Conservation (phyloP, 2,888 invertebrate genomes). For the Microdon myrmicae region DNA sequence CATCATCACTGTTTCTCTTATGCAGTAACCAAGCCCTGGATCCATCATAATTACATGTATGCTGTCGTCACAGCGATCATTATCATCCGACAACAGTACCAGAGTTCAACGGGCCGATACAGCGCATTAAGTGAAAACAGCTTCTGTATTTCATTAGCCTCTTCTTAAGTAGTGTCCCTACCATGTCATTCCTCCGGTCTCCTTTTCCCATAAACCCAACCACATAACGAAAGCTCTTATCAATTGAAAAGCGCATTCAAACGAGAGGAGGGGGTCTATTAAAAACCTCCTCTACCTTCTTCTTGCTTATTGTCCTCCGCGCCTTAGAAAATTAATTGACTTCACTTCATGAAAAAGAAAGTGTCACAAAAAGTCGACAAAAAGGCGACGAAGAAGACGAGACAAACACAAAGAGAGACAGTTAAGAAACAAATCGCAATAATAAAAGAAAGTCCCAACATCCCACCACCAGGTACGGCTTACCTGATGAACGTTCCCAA, state of each 20-base stretch:
- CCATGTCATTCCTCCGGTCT: background rate
- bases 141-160: conserved; percentile 38
- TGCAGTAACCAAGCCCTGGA: conserved; percentile 23
- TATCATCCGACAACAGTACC: conserved; percentile 33
- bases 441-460: conserved; percentile 42
- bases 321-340: conserved; percentile 42
- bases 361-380: conserved; percentile 45
- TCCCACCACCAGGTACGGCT: too few species aligned
- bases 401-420: conserved; percentile 4
- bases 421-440: conserved; percentile 29
- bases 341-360: conserved; percentile 45
- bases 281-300: conserved; percentile 3
- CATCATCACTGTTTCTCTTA: conserved; percentile 2
- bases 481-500: too few species aligned
- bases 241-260: conserved; percentile 47
- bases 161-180: background rate
- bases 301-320: background rate
- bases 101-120: conserved; percentile 21
- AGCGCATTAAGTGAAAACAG: conserved; percentile 37
- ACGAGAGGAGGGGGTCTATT: conserved; percentile 37
- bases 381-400: conserved; percentile 7
- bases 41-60: conserved; percentile 40
- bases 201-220: conserved; percentile 18
- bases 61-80: conserved; percentile 36
- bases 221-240: conserved; percentile 33